Evolutionary conservation across 2,888 invertebrate genomes (phyloP).

Genomic region (Erebia epiphron): DNA sequence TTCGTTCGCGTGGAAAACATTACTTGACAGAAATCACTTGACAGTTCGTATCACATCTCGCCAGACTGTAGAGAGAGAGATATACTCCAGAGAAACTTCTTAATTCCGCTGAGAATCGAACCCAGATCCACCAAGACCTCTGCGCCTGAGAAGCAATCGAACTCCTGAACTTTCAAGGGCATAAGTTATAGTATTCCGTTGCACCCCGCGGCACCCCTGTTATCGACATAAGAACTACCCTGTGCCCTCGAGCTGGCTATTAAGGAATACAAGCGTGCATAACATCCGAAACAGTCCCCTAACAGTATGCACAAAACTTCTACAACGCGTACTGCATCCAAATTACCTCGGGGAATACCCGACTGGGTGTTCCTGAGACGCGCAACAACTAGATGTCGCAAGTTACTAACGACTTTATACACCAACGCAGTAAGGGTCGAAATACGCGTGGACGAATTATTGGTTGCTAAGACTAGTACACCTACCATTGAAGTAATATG

Average conservation of each 20-base stretch:
- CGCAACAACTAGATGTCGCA: background rate
- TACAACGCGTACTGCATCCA: constrained; percentile 66
- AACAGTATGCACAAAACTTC: constrained; percentile 70
- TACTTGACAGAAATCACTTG: too few species aligned
- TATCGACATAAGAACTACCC: constrained; percentile 43
- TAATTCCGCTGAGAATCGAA: too few species aligned
- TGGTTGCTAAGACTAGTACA: too few species aligned
- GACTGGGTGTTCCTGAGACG: constrained; percentile 25
- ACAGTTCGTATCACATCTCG: too few species aligned
- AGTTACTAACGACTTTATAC: background rate
- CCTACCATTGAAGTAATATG: too few species aligned
- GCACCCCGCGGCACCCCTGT: constrained; percentile 26
- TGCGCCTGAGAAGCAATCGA: background rate
- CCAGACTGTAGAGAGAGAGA: too few species aligned
- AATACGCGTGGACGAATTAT: too few species aligned
- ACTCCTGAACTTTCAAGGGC: background rate
- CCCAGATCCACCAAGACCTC: too few species aligned
- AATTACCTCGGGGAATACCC: constrained; percentile 63
- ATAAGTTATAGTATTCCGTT: constrained; percentile 28
- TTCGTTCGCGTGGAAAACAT: too few species aligned
- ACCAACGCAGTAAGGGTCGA: too few species aligned
- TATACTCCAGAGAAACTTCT: too few species aligned
- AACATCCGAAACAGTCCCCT: constrained; percentile 66
- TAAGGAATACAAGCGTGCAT: constrained; percentile 62
- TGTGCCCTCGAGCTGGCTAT: constrained; percentile 67